Conservation (phyloP, 2,888 invertebrate species). For the Nephrotoma appendiculata region DNA sequence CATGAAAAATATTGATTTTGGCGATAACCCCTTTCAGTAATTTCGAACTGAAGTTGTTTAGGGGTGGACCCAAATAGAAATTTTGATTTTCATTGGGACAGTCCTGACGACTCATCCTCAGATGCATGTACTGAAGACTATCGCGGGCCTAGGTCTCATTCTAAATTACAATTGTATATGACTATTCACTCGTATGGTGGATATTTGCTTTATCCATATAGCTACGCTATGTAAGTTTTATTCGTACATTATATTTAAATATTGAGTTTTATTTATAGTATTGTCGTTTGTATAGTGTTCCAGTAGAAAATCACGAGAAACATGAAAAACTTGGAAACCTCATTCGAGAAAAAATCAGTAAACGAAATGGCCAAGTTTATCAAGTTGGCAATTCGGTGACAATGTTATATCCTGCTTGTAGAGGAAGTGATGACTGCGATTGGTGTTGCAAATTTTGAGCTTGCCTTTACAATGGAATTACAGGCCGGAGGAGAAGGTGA, state of each 20-base stretch:
- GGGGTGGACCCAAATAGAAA: constrained; percentile 68
- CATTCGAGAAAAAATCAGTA: constrained; percentile 23
- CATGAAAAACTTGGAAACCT: constrained; percentile 32
- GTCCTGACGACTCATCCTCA: constrained; percentile 21
- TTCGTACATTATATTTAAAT: no score
- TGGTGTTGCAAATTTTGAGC: constrained; percentile 36
- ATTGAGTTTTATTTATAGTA: constrained; percentile 23
- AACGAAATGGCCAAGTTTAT: constrained; percentile 34
- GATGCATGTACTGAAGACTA: constrained; percentile 26
- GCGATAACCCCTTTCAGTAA: constrained; percentile 50
- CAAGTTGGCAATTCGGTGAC: constrained; percentile 33
- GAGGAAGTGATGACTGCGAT: constrained; percentile 53
- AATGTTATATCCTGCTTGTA: constrained; percentile 36
- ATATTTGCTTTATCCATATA: constrained; percentile 54
- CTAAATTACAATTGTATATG: constrained; percentile 45
- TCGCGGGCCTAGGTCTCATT: constrained; percentile 42
- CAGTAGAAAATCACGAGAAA: constrained; percentile 50
- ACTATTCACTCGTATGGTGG: constrained; percentile 62
- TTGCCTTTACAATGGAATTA: constrained; percentile 48
- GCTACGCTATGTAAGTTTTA: constrained; percentile 35
- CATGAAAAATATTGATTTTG: constrained; percentile 36
- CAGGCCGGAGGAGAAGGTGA: constrained; percentile 29
- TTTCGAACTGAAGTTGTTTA: constrained; percentile 33
- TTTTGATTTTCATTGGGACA: constrained; percentile 17
- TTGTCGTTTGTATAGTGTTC: constrained; percentile 40